Conservation (phyloP, 2,888 invertebrate species). For the Limnephilus auricula region DNA sequence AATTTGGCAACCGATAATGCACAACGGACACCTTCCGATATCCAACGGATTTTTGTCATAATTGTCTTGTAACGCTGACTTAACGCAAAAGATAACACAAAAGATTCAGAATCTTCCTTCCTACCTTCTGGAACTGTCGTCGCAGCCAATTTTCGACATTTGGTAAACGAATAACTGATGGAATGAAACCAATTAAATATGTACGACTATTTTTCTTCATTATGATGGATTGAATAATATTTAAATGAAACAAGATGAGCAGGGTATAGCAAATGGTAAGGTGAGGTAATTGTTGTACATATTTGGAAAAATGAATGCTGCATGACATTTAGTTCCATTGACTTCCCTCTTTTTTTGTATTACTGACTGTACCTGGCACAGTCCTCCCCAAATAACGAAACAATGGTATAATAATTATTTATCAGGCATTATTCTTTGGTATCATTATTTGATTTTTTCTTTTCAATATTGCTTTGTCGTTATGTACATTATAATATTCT, state of each 20-base stretch:
- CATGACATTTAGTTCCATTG: not conserved
- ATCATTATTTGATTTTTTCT: constrained; percentile 11
- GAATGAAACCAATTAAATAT: not conserved
- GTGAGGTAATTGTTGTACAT: not conserved
- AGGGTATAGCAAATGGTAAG: not conserved
- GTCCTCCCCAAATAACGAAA: not conserved
- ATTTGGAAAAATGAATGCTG: not conserved
- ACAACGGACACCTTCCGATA: too few relatives aligned
- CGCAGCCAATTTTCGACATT: not conserved
- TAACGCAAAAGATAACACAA: too few relatives aligned
- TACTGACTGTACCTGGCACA: not conserved
- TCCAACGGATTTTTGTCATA: too few relatives aligned
- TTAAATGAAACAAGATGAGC: not conserved
- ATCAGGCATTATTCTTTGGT: not conserved
- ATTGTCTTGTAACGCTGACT: too few relatives aligned
- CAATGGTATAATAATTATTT: constrained; percentile 13
- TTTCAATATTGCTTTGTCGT: constrained; percentile 58
- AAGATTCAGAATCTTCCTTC: not conserved
- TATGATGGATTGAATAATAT: not conserved
- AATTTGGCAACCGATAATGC: too few relatives aligned
- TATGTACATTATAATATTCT: constrained; percentile 53
- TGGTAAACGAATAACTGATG: not conserved
- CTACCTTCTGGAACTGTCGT: not conserved
- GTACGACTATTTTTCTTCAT: not conserved
- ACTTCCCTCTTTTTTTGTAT: not conserved